Conservation (phyloP, 2,113 vertebrate species). For the Naja naja region DNA sequence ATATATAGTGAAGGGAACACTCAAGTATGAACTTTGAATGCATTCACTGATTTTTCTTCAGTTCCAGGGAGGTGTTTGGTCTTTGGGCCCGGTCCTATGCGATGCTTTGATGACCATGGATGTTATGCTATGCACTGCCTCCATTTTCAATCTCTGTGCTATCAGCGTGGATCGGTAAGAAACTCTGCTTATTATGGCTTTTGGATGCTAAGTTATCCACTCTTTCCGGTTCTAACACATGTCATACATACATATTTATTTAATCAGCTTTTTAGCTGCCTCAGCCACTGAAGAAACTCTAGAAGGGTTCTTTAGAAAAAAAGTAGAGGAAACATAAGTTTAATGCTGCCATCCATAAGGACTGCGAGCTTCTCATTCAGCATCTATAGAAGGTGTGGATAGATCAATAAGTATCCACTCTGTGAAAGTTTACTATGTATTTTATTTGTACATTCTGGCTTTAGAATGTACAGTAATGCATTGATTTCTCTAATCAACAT, state of each 20-base stretch:
- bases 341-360: not conserved
- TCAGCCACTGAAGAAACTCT: not conserved
- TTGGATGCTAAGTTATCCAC: not conserved
- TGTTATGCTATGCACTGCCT: slow-evolving; percentile 92
- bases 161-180: slow-evolving; percentile 89
- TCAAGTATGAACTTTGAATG: not conserved
- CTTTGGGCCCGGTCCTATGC: slow-evolving; percentile 77
- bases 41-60: slow-evolving; percentile 46
- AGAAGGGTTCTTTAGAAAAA: not conserved
- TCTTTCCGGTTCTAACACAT: not conserved
- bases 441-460: not conserved
- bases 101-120: slow-evolving; percentile 93
- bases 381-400: not conserved
- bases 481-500: not conserved
- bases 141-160: slow-evolving; percentile 93
- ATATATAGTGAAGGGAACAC: not conserved
- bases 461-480: not conserved
- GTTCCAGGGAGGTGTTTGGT: slow-evolving; percentile 91
- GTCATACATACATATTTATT: not conserved
- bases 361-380: not conserved
- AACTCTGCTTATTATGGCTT: not conserved
- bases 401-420: not conserved
- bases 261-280: not conserved
- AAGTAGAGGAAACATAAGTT: not conserved
- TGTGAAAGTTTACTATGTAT: not conserved